Evolutionary conservation across 1,140 invertebrate species (phyloP).

Genomic region (Melanaphis sacchari): DNA sequence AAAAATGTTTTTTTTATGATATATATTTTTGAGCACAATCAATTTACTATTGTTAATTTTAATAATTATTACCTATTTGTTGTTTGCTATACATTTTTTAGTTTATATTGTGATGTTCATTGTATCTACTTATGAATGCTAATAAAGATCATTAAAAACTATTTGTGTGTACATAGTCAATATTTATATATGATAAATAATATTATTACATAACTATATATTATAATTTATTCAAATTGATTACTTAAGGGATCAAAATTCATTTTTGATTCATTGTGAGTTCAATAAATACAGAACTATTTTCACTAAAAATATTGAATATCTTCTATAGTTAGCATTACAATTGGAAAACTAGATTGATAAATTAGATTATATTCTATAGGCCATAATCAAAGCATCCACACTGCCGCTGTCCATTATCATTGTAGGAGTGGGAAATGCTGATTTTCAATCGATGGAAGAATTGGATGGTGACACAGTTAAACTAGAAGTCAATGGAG

Average conservation of each 20-base stretch:
- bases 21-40: neutral
- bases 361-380: conserved; percentile 55
- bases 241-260: neutral
- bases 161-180: neutral
- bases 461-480: conserved; percentile 69
- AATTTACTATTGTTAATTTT: neutral
- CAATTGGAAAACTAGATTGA: neutral
- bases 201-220: neutral
- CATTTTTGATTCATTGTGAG: neutral
- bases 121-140: neutral
- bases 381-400: conserved; percentile 68
- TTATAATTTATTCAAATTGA: neutral
- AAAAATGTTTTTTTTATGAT: neutral
- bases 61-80: neutral
- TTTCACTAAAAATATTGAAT: neutral
- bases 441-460: conserved; percentile 71
- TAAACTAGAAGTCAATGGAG: conserved; percentile 65
- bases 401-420: conserved; percentile 70
- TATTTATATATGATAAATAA: neutral
- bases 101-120: neutral
- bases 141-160: neutral
- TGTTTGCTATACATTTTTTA: neutral
- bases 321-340: neutral
- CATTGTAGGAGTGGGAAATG: conserved; percentile 70
- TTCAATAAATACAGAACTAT: neutral